Evolutionary conservation across 2,888 invertebrate species (phyloP).

Genomic region (Amiota communis): DNA sequence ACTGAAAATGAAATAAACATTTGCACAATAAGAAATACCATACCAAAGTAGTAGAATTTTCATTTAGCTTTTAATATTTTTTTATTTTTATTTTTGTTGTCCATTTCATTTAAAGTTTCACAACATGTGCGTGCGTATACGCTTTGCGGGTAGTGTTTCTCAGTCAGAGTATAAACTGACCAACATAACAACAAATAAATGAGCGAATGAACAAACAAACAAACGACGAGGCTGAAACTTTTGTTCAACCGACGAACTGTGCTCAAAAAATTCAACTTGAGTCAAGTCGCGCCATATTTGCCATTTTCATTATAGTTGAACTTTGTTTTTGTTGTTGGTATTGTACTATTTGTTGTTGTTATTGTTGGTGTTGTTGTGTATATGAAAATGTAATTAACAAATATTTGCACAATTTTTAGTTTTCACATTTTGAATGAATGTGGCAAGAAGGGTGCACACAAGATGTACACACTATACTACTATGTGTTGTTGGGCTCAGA

Average conservation of each 20-base stretch:
- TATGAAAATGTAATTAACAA: constrained; percentile 31
- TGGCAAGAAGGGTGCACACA: no score
- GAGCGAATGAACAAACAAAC: no score
- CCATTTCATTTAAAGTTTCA: constrained; percentile 6
- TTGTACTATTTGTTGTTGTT: not conserved
- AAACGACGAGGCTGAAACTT: no score
- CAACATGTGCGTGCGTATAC: constrained; percentile 15
- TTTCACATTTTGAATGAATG: not conserved
- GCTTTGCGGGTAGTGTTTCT: constrained; percentile 10
- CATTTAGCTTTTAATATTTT: not conserved
- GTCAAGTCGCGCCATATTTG: constrained; percentile 7
- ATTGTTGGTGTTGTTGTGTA: constrained; percentile 18
- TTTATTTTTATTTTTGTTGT: not conserved
- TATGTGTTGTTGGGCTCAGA: no score
- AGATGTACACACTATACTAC: no score
- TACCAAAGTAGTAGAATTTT: not conserved
- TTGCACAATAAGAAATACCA: not conserved
- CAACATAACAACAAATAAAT: no score
- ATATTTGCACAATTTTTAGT: constrained; percentile 26
- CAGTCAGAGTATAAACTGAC: not conserved
- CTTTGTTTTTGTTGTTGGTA: not conserved
- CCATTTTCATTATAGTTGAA: constrained; percentile 8
- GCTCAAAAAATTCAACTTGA: not conserved
- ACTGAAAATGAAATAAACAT: not conserved
- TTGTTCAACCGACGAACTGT: not conserved